These are phyloP conservation scores for Platycercus adscitus DNA, from an alignment of 2,113 vertebrate genomes.

Conservation along the genomic window DNA sequence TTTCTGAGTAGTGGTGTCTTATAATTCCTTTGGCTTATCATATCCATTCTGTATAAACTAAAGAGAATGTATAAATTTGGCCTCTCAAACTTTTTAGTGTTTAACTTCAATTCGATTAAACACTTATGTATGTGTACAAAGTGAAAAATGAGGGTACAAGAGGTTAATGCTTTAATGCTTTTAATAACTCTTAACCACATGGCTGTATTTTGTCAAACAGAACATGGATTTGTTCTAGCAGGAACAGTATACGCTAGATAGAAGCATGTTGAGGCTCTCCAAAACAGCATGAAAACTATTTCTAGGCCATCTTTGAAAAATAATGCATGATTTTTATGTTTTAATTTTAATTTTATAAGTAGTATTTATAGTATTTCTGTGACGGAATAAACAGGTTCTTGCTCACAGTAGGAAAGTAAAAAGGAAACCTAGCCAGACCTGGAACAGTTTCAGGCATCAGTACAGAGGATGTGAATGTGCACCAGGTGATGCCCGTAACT, in stretches of 20 bases:
- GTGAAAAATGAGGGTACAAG: constrained; percentile 79
- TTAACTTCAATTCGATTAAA: constrained; percentile 78
- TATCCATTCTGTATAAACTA: constrained; percentile 62
- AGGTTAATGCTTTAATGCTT: constrained; percentile 83
- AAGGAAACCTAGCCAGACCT: background rate
- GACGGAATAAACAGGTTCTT: background rate
- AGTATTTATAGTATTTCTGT: background rate
- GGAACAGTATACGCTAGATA: constrained; percentile 23
- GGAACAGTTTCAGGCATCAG: background rate
- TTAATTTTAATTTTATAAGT: background rate
- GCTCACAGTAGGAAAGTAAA: background rate
- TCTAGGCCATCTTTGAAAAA: constrained; percentile 41
- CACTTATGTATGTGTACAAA: constrained; percentile 74
- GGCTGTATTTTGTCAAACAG: constrained; percentile 78
- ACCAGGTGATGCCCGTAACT: background rate
- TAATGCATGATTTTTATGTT: background rate
- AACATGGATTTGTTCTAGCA: constrained; percentile 46
- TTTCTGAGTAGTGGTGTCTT: constrained; percentile 39
- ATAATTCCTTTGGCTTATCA: constrained; percentile 64
- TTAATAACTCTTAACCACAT: constrained; percentile 77
- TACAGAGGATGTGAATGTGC: background rate
- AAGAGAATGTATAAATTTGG: constrained; percentile 68
- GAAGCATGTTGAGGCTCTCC: constrained; percentile 12
- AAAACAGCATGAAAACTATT: constrained; percentile 2
- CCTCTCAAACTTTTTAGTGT: constrained; percentile 72